These are phyloP conservation scores for Archips xylosteana DNA, from an alignment of 2,888 invertebrate genomes.

Conservation along the genomic window DNA sequence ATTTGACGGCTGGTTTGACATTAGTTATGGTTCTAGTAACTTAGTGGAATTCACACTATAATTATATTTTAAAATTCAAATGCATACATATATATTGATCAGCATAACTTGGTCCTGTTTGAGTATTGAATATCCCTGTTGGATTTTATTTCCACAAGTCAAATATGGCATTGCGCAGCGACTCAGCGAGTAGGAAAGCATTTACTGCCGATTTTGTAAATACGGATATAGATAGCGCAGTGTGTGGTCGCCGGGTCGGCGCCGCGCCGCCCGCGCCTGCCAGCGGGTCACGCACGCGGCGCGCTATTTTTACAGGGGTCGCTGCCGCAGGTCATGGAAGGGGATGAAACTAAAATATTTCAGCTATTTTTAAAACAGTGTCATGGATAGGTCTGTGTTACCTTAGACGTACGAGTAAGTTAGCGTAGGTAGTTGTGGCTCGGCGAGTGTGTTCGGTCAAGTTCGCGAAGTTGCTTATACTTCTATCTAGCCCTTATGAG, in stretches of 20 bases:
- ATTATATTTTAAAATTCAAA: too few relatives aligned
- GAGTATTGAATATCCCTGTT: neutral
- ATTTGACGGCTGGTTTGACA: neutral
- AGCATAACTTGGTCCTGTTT: neutral
- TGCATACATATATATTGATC: neutral
- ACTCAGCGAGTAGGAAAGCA: neutral
- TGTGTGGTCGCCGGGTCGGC: slow-evolving; percentile 19
- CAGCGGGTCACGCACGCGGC: neutral
- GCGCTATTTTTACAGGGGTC: slow-evolving; percentile 15
- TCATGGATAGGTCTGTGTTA: neutral
- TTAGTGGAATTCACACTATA: too few relatives aligned
- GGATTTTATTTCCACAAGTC: neutral
- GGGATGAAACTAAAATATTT: slow-evolving; percentile 3
- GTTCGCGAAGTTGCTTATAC: too few relatives aligned
- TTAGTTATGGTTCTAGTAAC: neutral
- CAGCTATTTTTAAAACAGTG: slow-evolving; percentile 7
- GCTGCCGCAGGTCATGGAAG: slow-evolving; percentile 1
- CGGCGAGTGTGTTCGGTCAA: too few relatives aligned
- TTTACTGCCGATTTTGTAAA: slow-evolving; percentile 16
- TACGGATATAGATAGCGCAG: slow-evolving; percentile 11
- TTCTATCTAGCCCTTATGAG: too few relatives aligned
- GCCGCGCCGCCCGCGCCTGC: neutral
- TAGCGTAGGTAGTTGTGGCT: neutral
- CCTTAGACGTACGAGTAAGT: too few relatives aligned
- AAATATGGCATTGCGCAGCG: neutral